Evolutionary conservation across 1,140 invertebrate genomes (phyloP).

Genomic region (Anastrepha obliqua): DNA sequence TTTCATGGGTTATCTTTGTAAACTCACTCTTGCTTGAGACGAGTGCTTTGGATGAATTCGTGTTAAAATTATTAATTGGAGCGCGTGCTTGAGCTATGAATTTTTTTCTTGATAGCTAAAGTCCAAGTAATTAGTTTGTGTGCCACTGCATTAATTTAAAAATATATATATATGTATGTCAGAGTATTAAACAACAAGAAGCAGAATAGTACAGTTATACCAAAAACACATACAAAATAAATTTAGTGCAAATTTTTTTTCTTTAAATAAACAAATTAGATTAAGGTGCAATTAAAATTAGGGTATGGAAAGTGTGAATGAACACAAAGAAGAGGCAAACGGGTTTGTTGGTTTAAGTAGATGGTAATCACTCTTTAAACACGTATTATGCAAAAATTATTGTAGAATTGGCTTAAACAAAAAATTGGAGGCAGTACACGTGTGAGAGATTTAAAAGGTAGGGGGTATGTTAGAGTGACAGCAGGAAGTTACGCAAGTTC

Average conservation of each 20-base stretch:
- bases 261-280: slow-evolving; percentile 22
- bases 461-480: slow-evolving; percentile 22
- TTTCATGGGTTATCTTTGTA: too few species aligned
- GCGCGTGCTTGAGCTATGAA: too few species aligned
- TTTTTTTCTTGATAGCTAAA: neutral
- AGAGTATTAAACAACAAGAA: slow-evolving; percentile 7
- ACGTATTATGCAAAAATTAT: neutral
- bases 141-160: neutral
- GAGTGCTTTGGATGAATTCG: too few species aligned
- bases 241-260: neutral
- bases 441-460: neutral
- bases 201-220: neutral
- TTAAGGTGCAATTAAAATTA: slow-evolving; percentile 29
- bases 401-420: neutral
- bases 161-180: neutral
- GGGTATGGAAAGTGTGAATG: slow-evolving; percentile 56
- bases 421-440: slow-evolving; percentile 12
- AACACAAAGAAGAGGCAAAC: slow-evolving; percentile 58
- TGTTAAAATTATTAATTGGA: too few species aligned
- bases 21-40: too few species aligned
- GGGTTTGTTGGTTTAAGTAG: neutral
- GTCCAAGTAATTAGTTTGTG: neutral
- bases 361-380: neutral
- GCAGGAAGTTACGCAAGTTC: slow-evolving; percentile 12
- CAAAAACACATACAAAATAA: slow-evolving; percentile 13